These are phyloP conservation scores for Actenoides hombroni DNA, from an alignment of 2,113 vertebrate species.

Conservation along the genomic window DNA sequence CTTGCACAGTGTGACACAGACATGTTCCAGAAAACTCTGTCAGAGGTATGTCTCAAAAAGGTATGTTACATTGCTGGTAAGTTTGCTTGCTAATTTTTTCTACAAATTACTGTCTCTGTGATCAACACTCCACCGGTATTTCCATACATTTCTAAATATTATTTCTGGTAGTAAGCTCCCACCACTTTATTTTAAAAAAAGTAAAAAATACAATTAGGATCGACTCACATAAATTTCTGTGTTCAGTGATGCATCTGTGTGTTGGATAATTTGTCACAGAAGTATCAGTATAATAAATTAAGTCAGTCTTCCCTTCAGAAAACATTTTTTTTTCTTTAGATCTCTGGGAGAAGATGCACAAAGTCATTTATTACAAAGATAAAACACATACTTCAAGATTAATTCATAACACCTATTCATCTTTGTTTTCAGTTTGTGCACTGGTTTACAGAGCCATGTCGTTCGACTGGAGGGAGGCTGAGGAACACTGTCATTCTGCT, in stretches of 20 bases:
- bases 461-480: neutral
- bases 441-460: neutral
- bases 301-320: neutral
- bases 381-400: neutral
- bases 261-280: slow-evolving; percentile 8
- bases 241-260: neutral
- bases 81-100: neutral
- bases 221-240: neutral
- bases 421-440: neutral
- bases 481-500: neutral
- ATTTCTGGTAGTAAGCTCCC: neutral
- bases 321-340: neutral
- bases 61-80: neutral
- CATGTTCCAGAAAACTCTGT: neutral
- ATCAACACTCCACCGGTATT: neutral
- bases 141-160: neutral
- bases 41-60: neutral
- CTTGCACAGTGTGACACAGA: neutral
- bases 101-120: neutral
- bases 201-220: neutral
- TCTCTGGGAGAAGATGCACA: neutral
- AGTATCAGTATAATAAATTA: slow-evolving; percentile 38
- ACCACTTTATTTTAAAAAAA: neutral
- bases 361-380: slow-evolving; percentile 32
- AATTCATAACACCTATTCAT: neutral